A percentile compares a stretch with the other conserved stretches of the same genome.
These are phyloP conservation scores for Acrossocheilus wenchowensis DNA, from an alignment of 2,797 vertebrate genomes.

Conservation along the genomic window DNA sequence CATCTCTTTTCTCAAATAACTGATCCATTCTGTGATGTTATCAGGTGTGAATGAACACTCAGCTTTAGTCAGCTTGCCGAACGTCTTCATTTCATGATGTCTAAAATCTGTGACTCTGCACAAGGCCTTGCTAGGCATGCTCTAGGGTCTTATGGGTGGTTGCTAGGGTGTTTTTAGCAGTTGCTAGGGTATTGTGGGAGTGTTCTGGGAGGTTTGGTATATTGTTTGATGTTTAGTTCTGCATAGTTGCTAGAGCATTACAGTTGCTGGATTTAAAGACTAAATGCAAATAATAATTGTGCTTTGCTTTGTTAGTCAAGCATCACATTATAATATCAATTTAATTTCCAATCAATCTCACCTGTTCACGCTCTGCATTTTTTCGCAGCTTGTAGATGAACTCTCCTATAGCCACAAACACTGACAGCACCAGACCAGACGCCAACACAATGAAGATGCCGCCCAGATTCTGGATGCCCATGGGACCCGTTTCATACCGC, in stretches of 20 bases:
- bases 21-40: slow-evolving; percentile 33
- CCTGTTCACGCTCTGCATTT: slow-evolving; percentile 93
- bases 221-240: not conserved
- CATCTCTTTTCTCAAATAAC: slow-evolving; percentile 14
- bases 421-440: slow-evolving; percentile 92
- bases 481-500: slow-evolving; percentile 91
- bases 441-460: slow-evolving; percentile 98
- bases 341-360: slow-evolving; percentile 63
- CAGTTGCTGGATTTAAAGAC: not conserved
- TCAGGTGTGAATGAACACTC: slow-evolving; percentile 22
- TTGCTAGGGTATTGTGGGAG: not conserved
- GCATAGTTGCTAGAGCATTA: not conserved
- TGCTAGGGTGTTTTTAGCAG: not conserved
- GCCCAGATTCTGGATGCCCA: slow-evolving; percentile 96
- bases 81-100: not conserved
- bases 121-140: not conserved
- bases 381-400: slow-evolving; percentile 97
- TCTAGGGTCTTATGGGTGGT: not conserved
- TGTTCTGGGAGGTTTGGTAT: not conserved
- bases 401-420: slow-evolving; percentile 96
- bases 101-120: not conserved
- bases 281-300: not conserved
- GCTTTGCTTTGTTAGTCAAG: not conserved
- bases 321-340: not conserved
- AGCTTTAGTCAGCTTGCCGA: not conserved